A percentile compares a stretch with the other conserved stretches of the same genome.
Conservation (phyloP, 2,888 invertebrate species). For the Sesia bembeciformis region DNA sequence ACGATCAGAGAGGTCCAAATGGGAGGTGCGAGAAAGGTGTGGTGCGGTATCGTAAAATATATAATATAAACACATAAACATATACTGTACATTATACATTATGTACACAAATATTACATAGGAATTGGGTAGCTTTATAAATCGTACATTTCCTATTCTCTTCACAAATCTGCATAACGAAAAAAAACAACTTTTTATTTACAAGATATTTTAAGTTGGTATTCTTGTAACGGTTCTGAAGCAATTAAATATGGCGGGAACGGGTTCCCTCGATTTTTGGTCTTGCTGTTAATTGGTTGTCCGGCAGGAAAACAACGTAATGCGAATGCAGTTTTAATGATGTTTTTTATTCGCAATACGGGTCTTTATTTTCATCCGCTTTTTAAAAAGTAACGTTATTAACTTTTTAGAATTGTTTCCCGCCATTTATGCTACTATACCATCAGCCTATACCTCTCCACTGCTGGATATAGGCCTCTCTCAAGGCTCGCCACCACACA, state of each 20-base stretch:
- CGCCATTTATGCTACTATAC: no score
- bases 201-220: not conserved
- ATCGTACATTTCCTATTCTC: not conserved
- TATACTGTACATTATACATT: not conserved
- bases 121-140: slow-evolving; percentile 3
- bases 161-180: not conserved
- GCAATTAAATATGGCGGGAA: slow-evolving; percentile 23
- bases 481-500: no score
- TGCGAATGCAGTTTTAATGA: slow-evolving; percentile 18
- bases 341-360: not conserved
- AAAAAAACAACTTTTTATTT: not conserved
- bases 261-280: slow-evolving; percentile 30
- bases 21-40: no score
- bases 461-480: no score
- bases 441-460: no score
- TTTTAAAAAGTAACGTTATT: no score
- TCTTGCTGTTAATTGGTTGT: slow-evolving; percentile 31
- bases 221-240: slow-evolving; percentile 27
- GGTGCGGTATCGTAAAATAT: no score
- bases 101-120: not conserved
- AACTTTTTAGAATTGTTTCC: no score
- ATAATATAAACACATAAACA: no score
- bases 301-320: slow-evolving; percentile 17
- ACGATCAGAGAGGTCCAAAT: no score
- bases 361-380: not conserved